Conservation (phyloP, 2,797 vertebrate species). For the Sebastes aleutianus region DNA sequence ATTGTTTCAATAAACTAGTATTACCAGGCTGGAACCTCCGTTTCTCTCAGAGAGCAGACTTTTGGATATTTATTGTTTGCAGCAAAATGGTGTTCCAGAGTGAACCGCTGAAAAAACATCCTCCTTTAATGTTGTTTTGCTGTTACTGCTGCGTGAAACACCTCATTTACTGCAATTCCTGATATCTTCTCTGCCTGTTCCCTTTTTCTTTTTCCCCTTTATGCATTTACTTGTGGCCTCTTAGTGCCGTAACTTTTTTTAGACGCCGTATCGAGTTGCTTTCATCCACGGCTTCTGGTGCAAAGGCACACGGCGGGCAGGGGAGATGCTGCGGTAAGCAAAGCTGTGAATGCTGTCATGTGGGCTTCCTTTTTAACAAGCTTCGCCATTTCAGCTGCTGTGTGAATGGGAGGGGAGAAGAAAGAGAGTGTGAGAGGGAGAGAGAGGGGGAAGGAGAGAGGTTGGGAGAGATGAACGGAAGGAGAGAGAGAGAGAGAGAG, state of each 20-base stretch:
- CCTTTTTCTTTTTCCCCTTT: neutral
- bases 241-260: slow-evolving; percentile 20
- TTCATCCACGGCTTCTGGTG: slow-evolving; percentile 55
- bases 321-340: slow-evolving; percentile 67
- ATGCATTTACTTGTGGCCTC: slow-evolving; percentile 9
- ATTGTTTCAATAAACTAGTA: slow-evolving; percentile 45
- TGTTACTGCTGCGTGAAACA: slow-evolving; percentile 27
- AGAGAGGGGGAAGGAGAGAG: neutral
- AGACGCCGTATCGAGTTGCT: slow-evolving; percentile 31
- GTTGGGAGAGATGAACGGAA: slow-evolving; percentile 12
- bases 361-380: slow-evolving; percentile 70
- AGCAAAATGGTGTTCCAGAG: slow-evolving; percentile 4
- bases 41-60: slow-evolving; percentile 36
- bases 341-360: slow-evolving; percentile 66
- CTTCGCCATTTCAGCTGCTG: slow-evolving; percentile 75
- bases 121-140: slow-evolving; percentile 35
- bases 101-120: neutral
- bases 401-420: slow-evolving; percentile 52
- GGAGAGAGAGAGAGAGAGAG: slow-evolving; percentile 21
- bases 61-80: slow-evolving; percentile 37
- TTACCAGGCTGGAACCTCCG: slow-evolving; percentile 10
- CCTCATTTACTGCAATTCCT: slow-evolving; percentile 42
- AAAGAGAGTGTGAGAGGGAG: slow-evolving; percentile 1
- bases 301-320: slow-evolving; percentile 35
- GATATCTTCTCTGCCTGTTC: neutral